Base-by-base conservation (phyloP, 2,888 invertebrate genomes). In the Dusona sp. region DNA sequence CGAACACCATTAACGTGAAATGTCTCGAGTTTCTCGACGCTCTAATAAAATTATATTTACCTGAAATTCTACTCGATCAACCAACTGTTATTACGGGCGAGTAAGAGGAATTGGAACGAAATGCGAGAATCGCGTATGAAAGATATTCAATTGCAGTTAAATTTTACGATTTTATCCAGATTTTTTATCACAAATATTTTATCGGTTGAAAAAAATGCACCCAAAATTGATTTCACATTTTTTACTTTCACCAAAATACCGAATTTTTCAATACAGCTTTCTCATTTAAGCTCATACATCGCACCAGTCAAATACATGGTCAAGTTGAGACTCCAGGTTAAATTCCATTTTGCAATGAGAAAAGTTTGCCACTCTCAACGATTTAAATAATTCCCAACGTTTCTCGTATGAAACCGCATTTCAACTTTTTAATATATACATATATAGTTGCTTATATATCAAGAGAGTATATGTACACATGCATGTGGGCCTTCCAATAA, bases 261-360 rank as follows among this genome's bases (percentile, higher is more conserved):
- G 19, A 54, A 38, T 54, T 22, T 54, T 78, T 42, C 19, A 36
- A 68, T 11, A 11, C 42, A 25, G 33, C 36, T 45, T 54, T 54
- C 54, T 42, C 38, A 33, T 78, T 51, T 67, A 7, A 64, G 19
- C 45, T 77, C 64, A n/a, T 38, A 25, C 51, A 67, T 19, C 19
- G 36, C 19, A 67, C 51, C 36, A 78, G 25, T 19, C 22, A 51
- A 29, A 65, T 48, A 51, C 51, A 72, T 67, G 67, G 29, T 48
- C 42, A 57, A 64, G 67, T 74, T 81, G 74, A 74, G 67, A 42
- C 74, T 67, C 67, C 9, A 29, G 67, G 29, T 25, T 74, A 74
- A 81, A 81, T 81, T 67, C 74, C 74, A 81, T 67, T 81, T 67
- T 74, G 33, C 74, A 81, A 81, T 81, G 81, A 81, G 81, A 81